Percentiles rank a stretch among this genome's conserved stretches.
These are phyloP conservation scores for Oreotrochilus melanogaster DNA, from an alignment of 2,113 vertebrate genomes.

Conservation along the genomic window DNA sequence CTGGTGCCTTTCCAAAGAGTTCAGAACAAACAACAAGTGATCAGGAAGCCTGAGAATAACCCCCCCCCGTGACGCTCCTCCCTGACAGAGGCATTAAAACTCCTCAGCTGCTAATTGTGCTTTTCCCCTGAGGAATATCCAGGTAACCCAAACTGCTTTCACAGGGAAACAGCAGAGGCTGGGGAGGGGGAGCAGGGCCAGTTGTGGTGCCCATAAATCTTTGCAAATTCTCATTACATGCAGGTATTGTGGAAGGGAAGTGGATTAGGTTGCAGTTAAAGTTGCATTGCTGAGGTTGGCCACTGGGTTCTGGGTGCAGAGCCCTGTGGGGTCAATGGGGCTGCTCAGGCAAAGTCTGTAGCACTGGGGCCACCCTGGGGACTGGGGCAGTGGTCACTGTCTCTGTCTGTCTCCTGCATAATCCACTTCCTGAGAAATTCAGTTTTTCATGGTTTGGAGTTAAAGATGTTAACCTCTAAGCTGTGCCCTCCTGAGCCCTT, in stretches of 20 bases:
- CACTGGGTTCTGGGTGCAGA: not conserved
- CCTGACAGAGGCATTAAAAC: not conserved
- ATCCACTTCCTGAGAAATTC: not conserved
- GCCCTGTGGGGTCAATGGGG: not conserved
- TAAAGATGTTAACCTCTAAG: not conserved
- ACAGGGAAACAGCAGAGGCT: not conserved
- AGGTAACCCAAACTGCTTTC: conserved; percentile 41
- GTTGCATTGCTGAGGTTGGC: not conserved
- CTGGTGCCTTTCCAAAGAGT: conserved; percentile 42
- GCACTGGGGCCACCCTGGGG: not conserved
- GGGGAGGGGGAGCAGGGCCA: not conserved
- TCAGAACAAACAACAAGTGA: conserved; percentile 37
- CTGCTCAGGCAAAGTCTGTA: not conserved
- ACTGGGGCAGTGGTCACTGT: accelerated
- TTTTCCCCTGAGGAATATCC: not conserved
- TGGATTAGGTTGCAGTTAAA: not conserved
- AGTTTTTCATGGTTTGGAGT: not conserved
- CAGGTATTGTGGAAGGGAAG: conserved; percentile 22
- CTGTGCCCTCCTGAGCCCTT: not conserved
- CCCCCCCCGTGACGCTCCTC: not conserved
- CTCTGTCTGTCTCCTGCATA: not conserved
- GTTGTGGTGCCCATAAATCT: conserved; percentile 59
- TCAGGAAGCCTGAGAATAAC: conserved; percentile 57
- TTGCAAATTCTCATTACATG: conserved; percentile 31
- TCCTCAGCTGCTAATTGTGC: conserved; percentile 53